Base-by-base conservation (phyloP, 1,140 invertebrate species). In the Polyergus mexicanus region DNA sequence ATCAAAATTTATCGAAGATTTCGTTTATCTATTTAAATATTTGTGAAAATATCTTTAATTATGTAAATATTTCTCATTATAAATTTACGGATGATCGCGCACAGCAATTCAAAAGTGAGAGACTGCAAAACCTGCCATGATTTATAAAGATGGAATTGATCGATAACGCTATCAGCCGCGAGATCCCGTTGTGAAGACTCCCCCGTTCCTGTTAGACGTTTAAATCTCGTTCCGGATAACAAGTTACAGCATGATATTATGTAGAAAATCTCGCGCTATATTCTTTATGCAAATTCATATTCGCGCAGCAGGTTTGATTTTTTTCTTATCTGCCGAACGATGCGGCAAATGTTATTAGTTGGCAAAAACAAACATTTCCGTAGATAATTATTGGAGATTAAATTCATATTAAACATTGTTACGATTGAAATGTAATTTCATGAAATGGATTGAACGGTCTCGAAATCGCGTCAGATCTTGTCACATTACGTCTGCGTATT, bases 271-370 rank as follows among this genome's bases (percentile, higher is more conserved):
- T 41, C 35, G 1, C 38, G 47, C 22, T 71, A n/a, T n/a, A 83
- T 72, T 7, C 10, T 62, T 83, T 83, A 74, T 72, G 68, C 54
- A 83, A 83, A 83, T 81, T 80, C 13, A n/a, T 44, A 28, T 81
- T 28, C 54, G 63, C n/a, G 8, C 10, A 2, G 38, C 66, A 32
- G 19, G 19, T 60, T 32, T 54, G 7, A 3, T 22, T 22, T 44
- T 44, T 60, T 41, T 60, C 54, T 72, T 72, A 72, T 83, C 68
- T 72, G 54, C 8, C 35, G 19, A 58, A 60, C 32, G 5, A 22
- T 10, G 63, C 63, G 44, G 54, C n/a, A 35, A 47, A 38, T n/a
- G 19, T 81, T 63, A 72, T 60, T 60, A 83, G 11, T 60, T 41
- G 28, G 13, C 19, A 11, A 35, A 22, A 54, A 74, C 47, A 74